phyloP scores from a whole-genome alignment of 2,113 vertebrate genomes.

The Andinoacara biseriatus region DNA sequence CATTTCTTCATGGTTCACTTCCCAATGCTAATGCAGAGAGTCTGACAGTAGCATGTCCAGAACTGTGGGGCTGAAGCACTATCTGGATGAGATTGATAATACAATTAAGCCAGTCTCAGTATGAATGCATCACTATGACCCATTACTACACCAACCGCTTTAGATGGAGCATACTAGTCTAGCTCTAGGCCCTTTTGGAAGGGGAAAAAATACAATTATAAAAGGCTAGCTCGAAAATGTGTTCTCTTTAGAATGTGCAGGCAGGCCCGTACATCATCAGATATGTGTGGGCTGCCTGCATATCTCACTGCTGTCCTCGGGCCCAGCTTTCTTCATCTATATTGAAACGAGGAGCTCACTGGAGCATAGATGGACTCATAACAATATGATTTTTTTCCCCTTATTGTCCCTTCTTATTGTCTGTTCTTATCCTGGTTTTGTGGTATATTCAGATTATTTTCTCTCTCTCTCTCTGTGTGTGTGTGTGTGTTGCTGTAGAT shows the following conservation, averaged over 20 bases:
- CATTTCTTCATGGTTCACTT: slow-evolving; percentile 52
- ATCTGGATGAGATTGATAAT: slow-evolving; percentile 82
- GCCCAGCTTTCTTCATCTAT: slow-evolving; percentile 73
- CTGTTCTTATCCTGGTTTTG: slow-evolving; percentile 53
- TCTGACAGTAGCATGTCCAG: slow-evolving; percentile 72
- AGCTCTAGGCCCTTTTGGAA: slow-evolving; percentile 73
- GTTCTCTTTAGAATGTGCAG: slow-evolving; percentile 81
- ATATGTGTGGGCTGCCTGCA: slow-evolving; percentile 76
- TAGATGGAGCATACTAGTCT: slow-evolving; percentile 76
- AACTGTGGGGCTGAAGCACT: slow-evolving; percentile 72
- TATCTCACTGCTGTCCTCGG: slow-evolving; percentile 74
- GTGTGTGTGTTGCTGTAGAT: neutral
- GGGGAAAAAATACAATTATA: slow-evolving; percentile 73
- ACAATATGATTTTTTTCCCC: slow-evolving; percentile 55
- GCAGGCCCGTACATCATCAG: slow-evolving; percentile 79
- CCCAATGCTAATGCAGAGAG: slow-evolving; percentile 56
- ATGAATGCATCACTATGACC: slow-evolving; percentile 81
- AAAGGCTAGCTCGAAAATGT: slow-evolving; percentile 78
- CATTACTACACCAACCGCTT: slow-evolving; percentile 76
- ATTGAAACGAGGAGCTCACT: slow-evolving; percentile 75
- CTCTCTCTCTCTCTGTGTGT: neutral
- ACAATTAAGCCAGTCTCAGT: slow-evolving; percentile 80
- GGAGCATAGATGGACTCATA: slow-evolving; percentile 71
- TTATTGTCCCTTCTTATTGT: slow-evolving; percentile 68
- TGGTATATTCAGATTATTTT: slow-evolving; percentile 58